phyloP scores from a whole-genome alignment of 2,113 vertebrate species.

The Gadus chalcogrammus region DNA sequence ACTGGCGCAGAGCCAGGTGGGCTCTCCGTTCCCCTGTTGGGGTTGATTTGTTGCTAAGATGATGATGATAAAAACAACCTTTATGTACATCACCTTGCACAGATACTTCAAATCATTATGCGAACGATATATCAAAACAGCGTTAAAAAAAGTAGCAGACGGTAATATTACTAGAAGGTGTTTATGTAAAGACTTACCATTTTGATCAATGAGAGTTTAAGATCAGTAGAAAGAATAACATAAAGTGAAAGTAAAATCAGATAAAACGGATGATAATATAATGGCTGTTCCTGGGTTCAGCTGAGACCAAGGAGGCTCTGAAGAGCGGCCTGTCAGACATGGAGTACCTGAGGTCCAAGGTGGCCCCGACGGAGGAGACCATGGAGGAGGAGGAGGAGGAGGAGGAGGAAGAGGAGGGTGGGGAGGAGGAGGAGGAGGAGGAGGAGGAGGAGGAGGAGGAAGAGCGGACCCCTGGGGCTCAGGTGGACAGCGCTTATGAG shows the following conservation, averaged over 20 bases:
- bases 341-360: conserved; percentile 93
- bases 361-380: conserved; percentile 64
- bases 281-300: conserved; percentile 44
- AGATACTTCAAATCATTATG: no score
- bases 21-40: neutral
- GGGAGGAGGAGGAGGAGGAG: conserved; percentile 24
- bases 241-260: no score
- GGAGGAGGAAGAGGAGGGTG: conserved; percentile 26
- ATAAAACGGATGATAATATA: no score
- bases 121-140: neutral
- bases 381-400: conserved; percentile 26
- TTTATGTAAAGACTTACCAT: no score
- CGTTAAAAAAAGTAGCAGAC: neutral
- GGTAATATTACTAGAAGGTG: no score
- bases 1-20: conserved; percentile 25
- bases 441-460: conserved; percentile 29
- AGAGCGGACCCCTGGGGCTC: conserved; percentile 17
- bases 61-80: no score
- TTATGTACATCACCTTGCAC: no score
- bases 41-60: neutral
- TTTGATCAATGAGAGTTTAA: no score
- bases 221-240: no score
- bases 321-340: conserved; percentile 84
- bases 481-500: conserved; percentile 30
- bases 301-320: conserved; percentile 56